Base-by-base conservation (phyloP, 2,113 vertebrate species). In the Blennius ocellaris region DNA sequence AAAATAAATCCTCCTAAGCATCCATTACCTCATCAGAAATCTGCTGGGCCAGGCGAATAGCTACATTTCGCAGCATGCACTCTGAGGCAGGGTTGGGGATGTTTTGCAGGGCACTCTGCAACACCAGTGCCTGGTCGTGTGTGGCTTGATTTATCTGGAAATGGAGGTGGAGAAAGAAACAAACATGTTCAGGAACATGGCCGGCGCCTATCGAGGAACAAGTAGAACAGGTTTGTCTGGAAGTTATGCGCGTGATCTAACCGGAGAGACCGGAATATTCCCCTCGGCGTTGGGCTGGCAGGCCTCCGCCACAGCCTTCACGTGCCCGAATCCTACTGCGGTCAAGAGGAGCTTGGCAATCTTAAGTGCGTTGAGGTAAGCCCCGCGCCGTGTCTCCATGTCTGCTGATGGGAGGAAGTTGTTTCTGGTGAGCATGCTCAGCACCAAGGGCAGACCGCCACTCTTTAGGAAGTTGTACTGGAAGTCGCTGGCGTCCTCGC, bases 341-440 rank as follows among this genome's bases (percentile, higher is more conserved):
- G 98, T 99, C 43, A 99, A 93, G 69, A 99, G 92, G 47, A 99
- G 92, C 92, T 99, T 99, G 91, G 96, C 98, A 81, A 99, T 98
- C 94, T 99, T 99, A 78, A 99, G 94, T 41, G 97, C 96, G 16
- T 99, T 99, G 82, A 99, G 96, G 91, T 99, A 99, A 75, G 97
- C 97, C 84, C 97, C 97, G 60, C 98, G 95, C 67, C 97, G 94
- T 51, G 98, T 99, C 93, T 99, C 97, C 97, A 97, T 97, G 87
- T 99, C 97, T n/a, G 97, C 96, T 47, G 96, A 97, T 85, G 97
- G 97, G 83, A 99, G 94, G 89, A 99, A 99, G 92, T 99, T 99
- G 93, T 99, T 99, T 92, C 98, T 94, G 50, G 97, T 98, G 88
- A 99, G 95, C 97, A 99, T 99, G 92, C 97, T 98, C 92, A 99